Evolutionary conservation across 2,797 vertebrate genomes (phyloP).

Genomic region (Morus bassanus): DNA sequence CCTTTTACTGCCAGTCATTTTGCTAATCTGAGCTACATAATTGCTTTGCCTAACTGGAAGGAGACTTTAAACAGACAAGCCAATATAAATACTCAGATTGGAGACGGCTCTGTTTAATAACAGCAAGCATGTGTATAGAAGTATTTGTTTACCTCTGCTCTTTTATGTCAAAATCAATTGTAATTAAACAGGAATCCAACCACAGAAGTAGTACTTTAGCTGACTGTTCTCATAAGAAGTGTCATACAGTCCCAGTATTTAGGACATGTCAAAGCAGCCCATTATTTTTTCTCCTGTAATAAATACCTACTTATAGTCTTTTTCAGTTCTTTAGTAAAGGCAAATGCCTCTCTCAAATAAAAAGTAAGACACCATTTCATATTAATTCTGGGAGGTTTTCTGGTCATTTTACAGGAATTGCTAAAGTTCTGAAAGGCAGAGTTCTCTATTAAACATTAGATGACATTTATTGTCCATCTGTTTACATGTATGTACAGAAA

Average conservation of each 20-base stretch:
- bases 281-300: slow-evolving; percentile 35
- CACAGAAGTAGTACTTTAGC: slow-evolving; percentile 36
- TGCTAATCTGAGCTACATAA: slow-evolving; percentile 65
- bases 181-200: slow-evolving; percentile 68
- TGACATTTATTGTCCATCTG: neutral
- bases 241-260: slow-evolving; percentile 27
- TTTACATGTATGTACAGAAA: neutral
- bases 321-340: neutral
- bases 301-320: slow-evolving; percentile 14
- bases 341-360: neutral
- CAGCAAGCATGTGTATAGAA: slow-evolving; percentile 45
- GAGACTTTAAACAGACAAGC: slow-evolving; percentile 50
- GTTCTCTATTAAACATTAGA: neutral
- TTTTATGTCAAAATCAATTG: slow-evolving; percentile 73
- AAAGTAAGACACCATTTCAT: neutral
- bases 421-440: neutral
- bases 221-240: slow-evolving; percentile 60
- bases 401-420: neutral
- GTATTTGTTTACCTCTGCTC: slow-evolving; percentile 69
- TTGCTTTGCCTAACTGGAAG: slow-evolving; percentile 60
- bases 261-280: slow-evolving; percentile 11
- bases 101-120: slow-evolving; percentile 63
- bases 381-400: neutral
- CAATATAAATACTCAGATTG: slow-evolving; percentile 63
- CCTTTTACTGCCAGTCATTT: slow-evolving; percentile 59